Evolutionary conservation across 2,888 invertebrate species (phyloP), one percentile per base, ranked within the genome.

Genomic region (Cantharis flavilabris): DNA sequence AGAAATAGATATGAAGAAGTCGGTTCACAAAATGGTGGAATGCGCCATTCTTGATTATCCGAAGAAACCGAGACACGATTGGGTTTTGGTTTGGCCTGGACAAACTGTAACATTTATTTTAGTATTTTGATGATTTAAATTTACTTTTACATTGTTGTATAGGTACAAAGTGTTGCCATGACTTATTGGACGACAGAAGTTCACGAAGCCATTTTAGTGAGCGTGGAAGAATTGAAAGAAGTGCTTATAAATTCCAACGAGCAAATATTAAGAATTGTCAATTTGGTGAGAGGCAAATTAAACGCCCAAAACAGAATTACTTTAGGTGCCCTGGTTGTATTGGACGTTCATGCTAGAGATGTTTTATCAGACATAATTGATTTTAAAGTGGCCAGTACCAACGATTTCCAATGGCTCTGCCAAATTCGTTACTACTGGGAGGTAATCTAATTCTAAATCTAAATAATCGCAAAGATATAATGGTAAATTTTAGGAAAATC

Each of bases 21-120:
- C 97, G n/a, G 90, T 98, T 0, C 94, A 94, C 83, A 89, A 91
- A 78, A 93, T 92, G 85, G 92, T 97, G 14, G 88, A 90, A 9
- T 90, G 91, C 65, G 92, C 97, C 0, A 92, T 95, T 81, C 91
- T 92, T 62, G 94, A 94, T 80, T 97, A 97, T 88, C 88, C 91
- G 0, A 88, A 88, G 13, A 91, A 91, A 73, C 85, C 90, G 3
- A 90, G 97, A 75, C 91, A 94, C 26, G 88, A 91, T 23, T 98
- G 98, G 98, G 97, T 98, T 1, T 89, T 96, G 0, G 90, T 93
- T 65, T 98, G 98, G 98, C 97, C 98, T 0, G 98, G 98, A 0
- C 98, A 98, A 90, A 92, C 94, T 28, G 95, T 93, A 85, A 85
- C 70, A 64, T 23, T n/a, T 26, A 9, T 23, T 26, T 9, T 28